Base-by-base conservation (phyloP, 2,888 invertebrate species). In the Idaea biselata region DNA sequence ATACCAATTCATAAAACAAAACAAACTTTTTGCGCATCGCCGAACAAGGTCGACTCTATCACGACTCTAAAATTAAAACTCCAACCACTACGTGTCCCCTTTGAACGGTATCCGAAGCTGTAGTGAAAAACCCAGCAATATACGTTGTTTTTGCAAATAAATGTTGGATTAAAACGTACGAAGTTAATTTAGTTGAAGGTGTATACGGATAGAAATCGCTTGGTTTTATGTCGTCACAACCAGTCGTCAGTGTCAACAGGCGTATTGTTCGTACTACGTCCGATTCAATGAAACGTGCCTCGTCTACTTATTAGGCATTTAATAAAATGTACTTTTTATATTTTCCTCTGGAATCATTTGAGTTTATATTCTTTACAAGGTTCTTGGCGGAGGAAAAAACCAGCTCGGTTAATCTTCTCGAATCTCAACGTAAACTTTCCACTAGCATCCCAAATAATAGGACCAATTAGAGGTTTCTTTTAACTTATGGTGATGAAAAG, bases 181-280 rank as follows among this genome's bases (percentile, higher is more conserved):
- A 61, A 63, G 63, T 58, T 60, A 63, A 64, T 62, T 58, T 44
- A 61, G 68, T 67, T 67, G 60, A 66, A 57, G 62, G 67, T 65
- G 25, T 25, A n/a, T n/a, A 70, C 68, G 72, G 75, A 76, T 81
- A 79, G 80, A 82, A 82, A 83, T 81, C 81, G 82, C 73, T 78
- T 78, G 72, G 73, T 70, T 70, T 63, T 33, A 75, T 82, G 83
- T 82, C 83, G 85, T 83, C 84, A 86, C 75, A 73, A 68, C 60
- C 56, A 73, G 68, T 70, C 63, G 73, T 69, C 76, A 82, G 81
- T 82, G 86, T 84, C 83, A 83, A 85, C 81, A 82, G 75, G 78
- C 75, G 68, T 68, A 65, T 68, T 68, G 73, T 18, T 32, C 25
- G 73, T 18, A 33, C 58, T 44, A 59, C 57, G 63, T 64, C 62